Base-by-base conservation (phyloP, 2,113 vertebrate genomes). In the Campylomormyrus tamandua region DNA sequence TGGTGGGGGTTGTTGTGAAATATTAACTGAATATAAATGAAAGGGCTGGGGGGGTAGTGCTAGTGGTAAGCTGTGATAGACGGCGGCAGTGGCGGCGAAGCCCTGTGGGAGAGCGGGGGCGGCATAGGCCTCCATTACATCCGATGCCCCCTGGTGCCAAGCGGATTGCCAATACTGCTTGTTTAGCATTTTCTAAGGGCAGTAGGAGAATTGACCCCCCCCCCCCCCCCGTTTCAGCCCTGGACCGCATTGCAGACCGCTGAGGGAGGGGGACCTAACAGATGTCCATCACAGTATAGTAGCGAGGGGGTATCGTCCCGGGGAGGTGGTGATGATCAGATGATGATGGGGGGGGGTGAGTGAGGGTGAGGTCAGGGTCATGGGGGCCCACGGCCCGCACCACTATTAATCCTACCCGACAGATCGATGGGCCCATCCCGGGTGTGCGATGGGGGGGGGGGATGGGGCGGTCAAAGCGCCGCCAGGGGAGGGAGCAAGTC, bases 111-210 rank as follows among this genome's bases (percentile, higher is more conserved):
- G 95, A 96, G 95, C 6, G 95, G 94, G 95, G 95, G 96, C 93
- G 88, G 93, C 96, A 96, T 96, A 94, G 96, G 97, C 96, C 96
- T 96, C 96, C 96, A 96, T 96, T 96, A 95, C 39, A 87, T 24
- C 48, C 49, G 0, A 39, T 83, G 49, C 88, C 96, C 96, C 96
- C 95, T 92, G 95, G 96, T 96, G 97, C 97, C 96, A 97, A 97
- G 97, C 94, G 96, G 96, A 97, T 97, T 96, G 96, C 97, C 97
- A 97, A 98, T 98, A 98, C 97, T 98, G 98, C 97, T 99, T 98
- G 97, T 98, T 98, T 98, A 99, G 97, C 97, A 97, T 98, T 98
- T 99, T 99, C 97, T 97, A 95, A 96, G 97, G 97, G 97, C 97
- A 98, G 98, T 97, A 98, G 96, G 96, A 96, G 93, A 97, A 98